phyloP scores from a whole-genome alignment of 2,888 invertebrate species.

The Coenonympha glycerion region DNA sequence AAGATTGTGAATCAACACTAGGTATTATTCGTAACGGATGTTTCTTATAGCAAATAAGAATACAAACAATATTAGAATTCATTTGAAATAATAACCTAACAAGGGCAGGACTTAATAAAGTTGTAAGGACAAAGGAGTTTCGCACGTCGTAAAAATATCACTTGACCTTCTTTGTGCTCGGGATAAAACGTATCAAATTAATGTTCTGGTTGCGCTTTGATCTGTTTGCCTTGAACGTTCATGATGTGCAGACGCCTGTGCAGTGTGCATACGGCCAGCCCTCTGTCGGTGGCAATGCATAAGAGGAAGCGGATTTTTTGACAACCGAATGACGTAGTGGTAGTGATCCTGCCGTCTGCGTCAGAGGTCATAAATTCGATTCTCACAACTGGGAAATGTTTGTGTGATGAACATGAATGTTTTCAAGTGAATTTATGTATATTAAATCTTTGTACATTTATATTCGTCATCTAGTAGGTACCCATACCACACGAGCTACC shows the following conservation, averaged over 20 bases:
- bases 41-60: background rate
- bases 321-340: too few relatives aligned
- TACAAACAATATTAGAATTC: background rate
- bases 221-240: slow-evolving; percentile 52
- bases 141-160: slow-evolving; percentile 30
- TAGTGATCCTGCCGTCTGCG: too few relatives aligned
- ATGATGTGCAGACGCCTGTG: slow-evolving; percentile 49
- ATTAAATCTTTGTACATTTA: too few relatives aligned
- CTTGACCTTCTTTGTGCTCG: slow-evolving; percentile 32
- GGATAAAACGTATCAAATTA: slow-evolving; percentile 43
- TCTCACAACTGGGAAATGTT: too few relatives aligned
- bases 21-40: background rate
- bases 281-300: slow-evolving; percentile 25
- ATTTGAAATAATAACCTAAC: slow-evolving; percentile 9
- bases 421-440: too few relatives aligned
- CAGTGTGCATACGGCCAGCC: slow-evolving; percentile 37
- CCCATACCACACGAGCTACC: too few relatives aligned
- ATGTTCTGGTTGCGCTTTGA: slow-evolving; percentile 53
- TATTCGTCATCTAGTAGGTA: too few relatives aligned
- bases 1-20: background rate
- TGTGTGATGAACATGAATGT: too few relatives aligned
- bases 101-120: slow-evolving; percentile 23
- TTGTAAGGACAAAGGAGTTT: slow-evolving; percentile 26
- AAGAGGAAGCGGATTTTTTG: slow-evolving; percentile 9
- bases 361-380: too few relatives aligned